Conservation (phyloP, 2,113 vertebrate species). For the Leptosomus discolor region DNA sequence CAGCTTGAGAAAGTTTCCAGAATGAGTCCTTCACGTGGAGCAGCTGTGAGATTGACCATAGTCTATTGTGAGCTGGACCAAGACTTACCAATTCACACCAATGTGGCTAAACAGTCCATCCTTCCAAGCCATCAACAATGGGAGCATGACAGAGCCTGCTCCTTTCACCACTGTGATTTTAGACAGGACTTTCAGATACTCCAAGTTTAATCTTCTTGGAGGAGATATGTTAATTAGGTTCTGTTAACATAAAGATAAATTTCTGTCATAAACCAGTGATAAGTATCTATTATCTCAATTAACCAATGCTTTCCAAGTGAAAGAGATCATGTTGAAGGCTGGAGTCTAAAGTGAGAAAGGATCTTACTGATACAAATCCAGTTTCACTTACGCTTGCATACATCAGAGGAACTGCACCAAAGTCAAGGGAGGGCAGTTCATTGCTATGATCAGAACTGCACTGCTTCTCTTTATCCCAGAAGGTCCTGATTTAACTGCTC, state of each 20-base stretch:
- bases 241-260: not conserved
- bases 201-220: not conserved
- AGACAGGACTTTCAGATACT: not conserved
- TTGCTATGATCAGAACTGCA: not conserved
- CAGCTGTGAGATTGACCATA: not conserved
- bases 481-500: not conserved
- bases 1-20: not conserved
- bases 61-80: accelerated
- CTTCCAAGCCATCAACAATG: not conserved
- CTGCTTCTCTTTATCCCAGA: not conserved
- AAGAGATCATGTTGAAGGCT: not conserved
- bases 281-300: not conserved
- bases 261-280: not conserved
- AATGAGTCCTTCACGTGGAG: not conserved
- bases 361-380: not conserved
- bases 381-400: not conserved
- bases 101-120: not conserved
- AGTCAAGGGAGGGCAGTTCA: not conserved
- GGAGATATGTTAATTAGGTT: not conserved
- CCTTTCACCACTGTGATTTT: not conserved
- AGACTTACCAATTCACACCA: not conserved
- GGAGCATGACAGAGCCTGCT: not conserved
- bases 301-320: not conserved
- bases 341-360: not conserved
- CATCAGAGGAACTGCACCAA: not conserved